Base-by-base conservation (phyloP, 2,113 vertebrate species). In the Lepisosteus osseus region DNA sequence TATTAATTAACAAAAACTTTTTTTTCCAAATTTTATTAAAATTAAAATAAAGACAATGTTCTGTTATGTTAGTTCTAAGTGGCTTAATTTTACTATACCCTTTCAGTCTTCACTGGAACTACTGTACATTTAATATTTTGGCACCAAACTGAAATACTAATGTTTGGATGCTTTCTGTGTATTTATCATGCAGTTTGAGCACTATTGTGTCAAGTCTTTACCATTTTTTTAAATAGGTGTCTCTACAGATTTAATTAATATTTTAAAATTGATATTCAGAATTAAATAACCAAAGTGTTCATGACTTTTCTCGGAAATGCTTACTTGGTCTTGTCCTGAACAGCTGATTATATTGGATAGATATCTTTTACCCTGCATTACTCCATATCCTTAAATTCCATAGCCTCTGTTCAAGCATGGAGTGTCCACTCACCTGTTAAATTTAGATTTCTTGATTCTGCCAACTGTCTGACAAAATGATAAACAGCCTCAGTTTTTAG, bases 371-470 rank as follows among this genome's bases (percentile, higher is more conserved):
- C 9, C 29, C 17, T 61, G 15, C 43, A 41, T 66, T 80, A 75
- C 67, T 69, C 69, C 3, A 0, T 67, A 84, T 82, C 84, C 84
- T 68, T 74, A 87, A 88, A 86, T 86, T 86, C 87, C 87, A 82
- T 87, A 76, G 80, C 76, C 80, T 81, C 71, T 85, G 86, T 69
- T 77, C 83, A 83, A 72, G 77, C 80, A 40, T 73, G 67, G 72
- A 86, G n/a, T 61, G 86, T 77, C 65, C 79, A 83, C 73, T 80
- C 80, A 75, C 85, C 86, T 87, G 82, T 86, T 88, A 88, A 91
- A 92, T 91, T 89, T 81, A 89, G 91, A 89, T 92, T 91, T 90
- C 88, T 89, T 87, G 83, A 90, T 74, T 86, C 81, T 90, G 89
- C 89, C 89, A 90, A 74, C 76, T 74, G 81, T 75, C 85, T 89